phyloP scores from a whole-genome alignment of 2,797 vertebrate species.

The Kryptopterus vitreolus region DNA sequence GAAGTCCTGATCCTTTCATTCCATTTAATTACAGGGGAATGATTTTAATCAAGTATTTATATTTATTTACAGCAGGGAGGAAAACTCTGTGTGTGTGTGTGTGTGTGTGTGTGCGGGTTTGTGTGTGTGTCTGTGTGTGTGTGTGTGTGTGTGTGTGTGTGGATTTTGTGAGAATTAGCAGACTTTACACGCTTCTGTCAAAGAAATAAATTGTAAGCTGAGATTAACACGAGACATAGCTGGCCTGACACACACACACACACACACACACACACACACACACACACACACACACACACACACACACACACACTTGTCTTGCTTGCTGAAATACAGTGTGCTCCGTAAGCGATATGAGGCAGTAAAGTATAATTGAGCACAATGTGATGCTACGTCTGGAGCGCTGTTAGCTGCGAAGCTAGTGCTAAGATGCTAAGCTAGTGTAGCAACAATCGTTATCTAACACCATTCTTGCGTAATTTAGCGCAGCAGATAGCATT shows the following conservation, averaged over 20 bases:
- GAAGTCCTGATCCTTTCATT: not conserved
- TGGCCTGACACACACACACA: not conserved
- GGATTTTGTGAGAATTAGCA: conserved; percentile 30
- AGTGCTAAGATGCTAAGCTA: no score
- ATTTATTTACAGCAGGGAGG: not conserved
- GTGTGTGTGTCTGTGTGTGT: no score
- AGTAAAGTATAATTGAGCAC: not conserved
- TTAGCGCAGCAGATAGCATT: not conserved
- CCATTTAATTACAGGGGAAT: not conserved
- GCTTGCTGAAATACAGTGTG: not conserved
- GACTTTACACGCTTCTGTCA: conserved; percentile 12
- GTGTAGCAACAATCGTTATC: no score
- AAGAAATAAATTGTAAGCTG: conserved; percentile 21
- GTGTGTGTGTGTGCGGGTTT: no score
- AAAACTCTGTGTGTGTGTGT: not conserved
- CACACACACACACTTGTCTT: not conserved
- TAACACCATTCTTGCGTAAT: not conserved
- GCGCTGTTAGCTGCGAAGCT: no score
- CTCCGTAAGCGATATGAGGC: not conserved
- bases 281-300: conserved; percentile 8
- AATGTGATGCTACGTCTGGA: not conserved
- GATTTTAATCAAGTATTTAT: not conserved
- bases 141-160: not conserved
- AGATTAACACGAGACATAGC: conserved; percentile 25
- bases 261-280: no score